phyloP scores from a whole-genome alignment of 2,888 invertebrate genomes.

The Chesias legatella region DNA sequence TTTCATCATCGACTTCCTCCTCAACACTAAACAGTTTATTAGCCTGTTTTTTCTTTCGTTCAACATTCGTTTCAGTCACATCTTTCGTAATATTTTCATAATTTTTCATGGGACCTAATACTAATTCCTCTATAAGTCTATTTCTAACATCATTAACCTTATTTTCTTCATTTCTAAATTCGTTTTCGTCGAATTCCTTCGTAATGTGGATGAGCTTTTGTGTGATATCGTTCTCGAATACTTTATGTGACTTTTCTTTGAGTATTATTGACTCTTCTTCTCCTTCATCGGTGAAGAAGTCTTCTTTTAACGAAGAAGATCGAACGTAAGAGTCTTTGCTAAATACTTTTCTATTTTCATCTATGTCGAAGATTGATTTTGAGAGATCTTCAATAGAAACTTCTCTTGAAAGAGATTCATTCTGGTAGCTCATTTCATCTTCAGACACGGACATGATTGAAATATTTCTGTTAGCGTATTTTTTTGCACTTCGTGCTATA shows the following conservation, averaged over 20 bases:
- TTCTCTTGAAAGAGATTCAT: slow-evolving; percentile 77
- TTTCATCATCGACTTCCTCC: slow-evolving; percentile 80
- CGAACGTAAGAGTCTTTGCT: slow-evolving; percentile 72
- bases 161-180: slow-evolving; percentile 50
- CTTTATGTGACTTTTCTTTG: slow-evolving; percentile 64
- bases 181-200: slow-evolving; percentile 67
- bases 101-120: slow-evolving; percentile 56
- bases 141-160: slow-evolving; percentile 64
- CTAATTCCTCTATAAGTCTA: slow-evolving; percentile 69
- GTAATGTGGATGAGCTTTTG: slow-evolving; percentile 70
- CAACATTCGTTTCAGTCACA: slow-evolving; percentile 58
- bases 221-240: slow-evolving; percentile 73
- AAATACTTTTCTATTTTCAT: slow-evolving; percentile 72
- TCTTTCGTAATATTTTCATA: slow-evolving; percentile 65
- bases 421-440: slow-evolving; percentile 81
- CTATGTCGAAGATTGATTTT: slow-evolving; percentile 74
- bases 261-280: slow-evolving; percentile 65
- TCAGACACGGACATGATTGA: slow-evolving; percentile 85
- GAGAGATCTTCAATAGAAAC: slow-evolving; percentile 81
- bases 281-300: slow-evolving; percentile 62
- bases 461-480: slow-evolving; percentile 73
- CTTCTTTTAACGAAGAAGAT: slow-evolving; percentile 73
- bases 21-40: slow-evolving; percentile 57
- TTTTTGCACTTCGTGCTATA: slow-evolving; percentile 47
- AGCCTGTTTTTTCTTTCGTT: slow-evolving; percentile 54